Percentiles rank a stretch among this genome's conserved stretches.
phyloP scores from a whole-genome alignment of 2,113 vertebrate species.

The Pimephales promelas region DNA sequence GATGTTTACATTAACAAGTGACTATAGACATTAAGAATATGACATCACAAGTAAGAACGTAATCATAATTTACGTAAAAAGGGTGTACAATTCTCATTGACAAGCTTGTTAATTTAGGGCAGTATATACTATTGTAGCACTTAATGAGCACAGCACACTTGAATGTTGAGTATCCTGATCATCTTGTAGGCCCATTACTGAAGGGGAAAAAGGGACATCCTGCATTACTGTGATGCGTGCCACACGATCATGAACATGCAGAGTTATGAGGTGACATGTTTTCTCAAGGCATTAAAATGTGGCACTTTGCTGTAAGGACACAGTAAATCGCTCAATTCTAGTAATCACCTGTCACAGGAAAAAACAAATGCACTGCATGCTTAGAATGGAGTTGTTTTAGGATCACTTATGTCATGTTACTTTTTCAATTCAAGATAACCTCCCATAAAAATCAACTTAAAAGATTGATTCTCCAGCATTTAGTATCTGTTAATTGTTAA shows the following conservation, averaged over 20 bases:
- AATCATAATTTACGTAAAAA: background rate
- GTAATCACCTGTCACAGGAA: constrained; percentile 15
- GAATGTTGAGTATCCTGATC: constrained; percentile 19
- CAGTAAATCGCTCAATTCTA: constrained; percentile 50
- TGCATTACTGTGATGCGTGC: background rate
- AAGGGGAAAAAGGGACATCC: background rate
- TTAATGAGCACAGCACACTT: background rate
- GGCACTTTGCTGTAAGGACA: constrained; percentile 31
- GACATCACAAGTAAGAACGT: background rate
- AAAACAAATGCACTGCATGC: background rate
- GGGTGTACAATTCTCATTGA: background rate
- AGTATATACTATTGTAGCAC: background rate
- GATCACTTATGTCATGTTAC: background rate
- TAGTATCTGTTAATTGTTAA: background rate
- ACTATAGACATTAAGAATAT: background rate
- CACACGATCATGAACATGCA: constrained; percentile 17
- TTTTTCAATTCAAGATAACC: background rate
- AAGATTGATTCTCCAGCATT: background rate
- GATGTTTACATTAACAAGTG: background rate
- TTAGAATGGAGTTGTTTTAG: background rate
- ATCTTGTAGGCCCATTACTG: background rate
- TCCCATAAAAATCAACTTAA: background rate
- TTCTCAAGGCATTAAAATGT: constrained; percentile 51
- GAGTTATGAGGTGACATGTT: constrained; percentile 45
- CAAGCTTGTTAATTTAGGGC: no score